Conservation (phyloP, 2,113 vertebrate species). For the Porphyrio hochstetteri region DNA sequence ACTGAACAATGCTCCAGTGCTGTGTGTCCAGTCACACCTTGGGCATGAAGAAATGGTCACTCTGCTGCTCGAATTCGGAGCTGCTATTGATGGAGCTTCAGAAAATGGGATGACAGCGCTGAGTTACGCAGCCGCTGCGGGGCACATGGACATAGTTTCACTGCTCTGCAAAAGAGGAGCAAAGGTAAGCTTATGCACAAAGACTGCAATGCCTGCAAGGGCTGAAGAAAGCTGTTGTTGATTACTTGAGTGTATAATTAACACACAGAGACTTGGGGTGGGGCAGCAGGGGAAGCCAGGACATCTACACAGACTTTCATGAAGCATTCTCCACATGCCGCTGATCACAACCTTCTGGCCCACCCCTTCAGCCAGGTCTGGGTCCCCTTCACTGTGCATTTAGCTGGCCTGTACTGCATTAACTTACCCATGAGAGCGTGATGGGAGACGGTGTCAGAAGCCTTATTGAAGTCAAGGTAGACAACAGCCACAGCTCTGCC, state of each 20-base stretch:
- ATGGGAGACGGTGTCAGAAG: neutral
- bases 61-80: constrained; percentile 90
- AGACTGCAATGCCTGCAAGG: neutral
- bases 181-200: constrained; percentile 77
- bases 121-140: constrained; percentile 89
- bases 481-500: neutral
- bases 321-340: rapidly evolving
- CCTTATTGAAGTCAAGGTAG: neutral
- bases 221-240: neutral
- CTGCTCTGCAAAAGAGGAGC: constrained; percentile 88
- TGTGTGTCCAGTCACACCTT: constrained; percentile 93
- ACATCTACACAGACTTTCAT: neutral
- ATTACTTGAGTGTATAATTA: neutral
- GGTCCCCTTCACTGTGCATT: neutral
- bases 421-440: neutral
- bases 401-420: rapidly evolving
- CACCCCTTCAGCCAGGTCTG: neutral
- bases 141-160: constrained; percentile 86
- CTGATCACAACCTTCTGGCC: neutral
- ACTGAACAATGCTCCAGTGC: constrained; percentile 91
- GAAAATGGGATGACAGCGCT: constrained; percentile 91
- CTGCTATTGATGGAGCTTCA: constrained; percentile 85
- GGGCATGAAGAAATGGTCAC: constrained; percentile 92
- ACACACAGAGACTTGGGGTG: too few relatives aligned
- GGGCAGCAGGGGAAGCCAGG: neutral